Conservation (phyloP, 2,888 invertebrate genomes). For the Isoperla grammatica region DNA sequence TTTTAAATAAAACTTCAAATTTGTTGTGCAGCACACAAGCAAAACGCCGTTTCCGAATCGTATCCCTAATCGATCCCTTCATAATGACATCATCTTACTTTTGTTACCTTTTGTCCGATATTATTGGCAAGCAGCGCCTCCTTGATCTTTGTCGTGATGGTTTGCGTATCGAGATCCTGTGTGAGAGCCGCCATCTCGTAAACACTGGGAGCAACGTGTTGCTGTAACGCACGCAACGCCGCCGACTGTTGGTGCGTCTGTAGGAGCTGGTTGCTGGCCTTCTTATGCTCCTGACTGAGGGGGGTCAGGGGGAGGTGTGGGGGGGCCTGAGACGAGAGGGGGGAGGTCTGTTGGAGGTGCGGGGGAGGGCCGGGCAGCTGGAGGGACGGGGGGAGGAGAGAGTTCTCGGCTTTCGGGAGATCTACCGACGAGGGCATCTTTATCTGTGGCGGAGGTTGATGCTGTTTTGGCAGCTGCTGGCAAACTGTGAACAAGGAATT, state of each 20-base stretch:
- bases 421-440: constrained; percentile 37
- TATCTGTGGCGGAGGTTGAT: constrained; percentile 40
- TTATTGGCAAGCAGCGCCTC: constrained; percentile 94
- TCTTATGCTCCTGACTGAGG: constrained; percentile 20
- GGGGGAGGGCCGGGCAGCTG: constrained; percentile 57
- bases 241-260: constrained; percentile 54
- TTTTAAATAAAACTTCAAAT: no score
- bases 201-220: constrained; percentile 89
- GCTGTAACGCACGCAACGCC: constrained; percentile 67
- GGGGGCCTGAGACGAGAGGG: constrained; percentile 40
- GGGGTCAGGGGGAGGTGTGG: constrained; percentile 26
- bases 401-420: constrained; percentile 1
- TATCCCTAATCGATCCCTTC: no score
- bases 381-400: constrained; percentile 41
- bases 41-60: no score
- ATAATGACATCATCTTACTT: constrained; percentile 7
- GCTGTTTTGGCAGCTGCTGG: constrained; percentile 30
- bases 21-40: no score
- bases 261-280: constrained; percentile 46
- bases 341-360: constrained; percentile 60
- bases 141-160: constrained; percentile 94
- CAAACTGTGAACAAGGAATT: no score
- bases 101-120: constrained; percentile 84
- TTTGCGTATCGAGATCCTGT: constrained; percentile 93
- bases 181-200: constrained; percentile 97